Percentiles rank a stretch among this genome's conserved stretches.
Conservation (phyloP, 1,140 invertebrate genomes). For the Sarcophaga peregrina region DNA sequence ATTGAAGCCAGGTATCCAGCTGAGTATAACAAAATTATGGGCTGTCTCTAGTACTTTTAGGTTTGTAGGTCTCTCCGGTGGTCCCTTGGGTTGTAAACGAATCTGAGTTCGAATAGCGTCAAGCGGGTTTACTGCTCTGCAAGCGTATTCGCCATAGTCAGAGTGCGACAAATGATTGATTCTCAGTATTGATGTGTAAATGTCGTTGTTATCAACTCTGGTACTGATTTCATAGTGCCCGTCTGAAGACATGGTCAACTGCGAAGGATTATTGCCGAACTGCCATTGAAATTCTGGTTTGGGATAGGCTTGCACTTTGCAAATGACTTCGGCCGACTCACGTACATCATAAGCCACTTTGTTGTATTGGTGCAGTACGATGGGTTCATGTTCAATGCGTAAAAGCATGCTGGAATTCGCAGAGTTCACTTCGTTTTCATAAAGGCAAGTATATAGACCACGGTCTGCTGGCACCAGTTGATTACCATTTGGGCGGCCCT, state of each 20-base stretch:
- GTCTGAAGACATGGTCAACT: constrained; percentile 79
- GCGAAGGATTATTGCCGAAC: constrained; percentile 77
- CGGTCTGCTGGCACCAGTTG: constrained; percentile 84
- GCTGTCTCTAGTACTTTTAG: constrained; percentile 77
- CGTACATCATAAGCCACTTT: constrained; percentile 88
- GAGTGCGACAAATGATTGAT: constrained; percentile 80
- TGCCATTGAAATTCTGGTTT: constrained; percentile 93
- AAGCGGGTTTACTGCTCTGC: constrained; percentile 81
- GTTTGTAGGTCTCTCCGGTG: constrained; percentile 81
- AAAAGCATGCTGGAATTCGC: constrained; percentile 89
- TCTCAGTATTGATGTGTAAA: constrained; percentile 82
- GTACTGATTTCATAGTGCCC: constrained; percentile 87
- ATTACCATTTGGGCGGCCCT: constrained; percentile 78
- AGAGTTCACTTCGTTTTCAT: constrained; percentile 89
- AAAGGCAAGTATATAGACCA: constrained; percentile 88
- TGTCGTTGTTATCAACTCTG: constrained; percentile 82
- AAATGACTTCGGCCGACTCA: constrained; percentile 86
- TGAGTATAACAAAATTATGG: constrained; percentile 79
- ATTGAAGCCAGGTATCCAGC: constrained; percentile 89
- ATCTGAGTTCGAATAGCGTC: constrained; percentile 82
- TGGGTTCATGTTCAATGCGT: constrained; percentile 89
- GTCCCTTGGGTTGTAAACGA: constrained; percentile 82
- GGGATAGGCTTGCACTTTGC: constrained; percentile 90
- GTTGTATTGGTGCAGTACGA: constrained; percentile 83
- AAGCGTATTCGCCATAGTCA: constrained; percentile 92